Base-by-base conservation (phyloP, 2,113 vertebrate genomes). In the Thunnus thynnus region DNA sequence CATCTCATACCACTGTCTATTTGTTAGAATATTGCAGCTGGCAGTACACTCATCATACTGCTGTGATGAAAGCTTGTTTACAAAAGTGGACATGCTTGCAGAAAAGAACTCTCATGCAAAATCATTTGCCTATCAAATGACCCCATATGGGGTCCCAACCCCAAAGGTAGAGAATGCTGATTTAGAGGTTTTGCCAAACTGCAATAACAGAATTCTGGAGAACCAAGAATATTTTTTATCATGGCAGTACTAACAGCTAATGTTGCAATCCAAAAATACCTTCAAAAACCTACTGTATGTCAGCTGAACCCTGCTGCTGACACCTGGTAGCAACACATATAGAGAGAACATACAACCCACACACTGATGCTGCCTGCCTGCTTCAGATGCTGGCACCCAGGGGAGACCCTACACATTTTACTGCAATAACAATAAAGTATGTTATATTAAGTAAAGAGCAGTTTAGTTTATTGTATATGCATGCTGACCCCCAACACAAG, bases 371-470 rank as follows among this genome's bases (percentile, higher is more conserved):
- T 17, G 57, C 46, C 52, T 56, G 25, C 47, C 16, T 64, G 55
- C 41, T 48, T 62, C 27, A 51, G 22, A 57, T 25, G 44, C n/a
- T 20, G 18, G 46, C 58, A 65, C 70, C 57, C 61, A 61, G 48
- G 22, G 64, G 72, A 66, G 12, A 16, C 46, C 25, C 78, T 58
- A 10, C 47, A 58, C 64, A 48, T 44, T 22, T 72, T 4, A 55
- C n/a, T 81, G 52, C 44, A 44, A 61, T 58, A 73, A 18, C 57
- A 64, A 52, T 46, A 57, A 57, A 62, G 16, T 27, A 56, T 67
- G 67, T 69, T 72, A 63, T 73, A 78, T 74, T 69, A 51, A 62
- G 47, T 76, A 17, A 70, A 13, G n/a, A 67, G 30, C 70, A 14
- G 3, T 14, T 46, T n/a, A 16, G 11, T 48, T 17, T 16, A 47